Conservation (phyloP, 2,888 invertebrate species). For the Hermaeophaga mercurialis region DNA sequence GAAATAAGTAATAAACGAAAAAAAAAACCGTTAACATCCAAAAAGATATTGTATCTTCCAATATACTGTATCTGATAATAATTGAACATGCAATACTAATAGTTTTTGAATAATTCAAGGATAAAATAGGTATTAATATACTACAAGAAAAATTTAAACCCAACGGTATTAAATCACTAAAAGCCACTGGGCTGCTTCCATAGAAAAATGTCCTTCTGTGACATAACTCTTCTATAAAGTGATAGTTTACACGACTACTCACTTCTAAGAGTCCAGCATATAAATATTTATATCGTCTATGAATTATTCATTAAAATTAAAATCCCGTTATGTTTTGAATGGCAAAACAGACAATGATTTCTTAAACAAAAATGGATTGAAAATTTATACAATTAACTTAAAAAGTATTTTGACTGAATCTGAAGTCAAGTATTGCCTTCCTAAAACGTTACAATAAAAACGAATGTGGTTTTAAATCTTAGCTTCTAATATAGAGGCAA, state of each 20-base stretch:
- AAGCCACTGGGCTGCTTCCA: no score
- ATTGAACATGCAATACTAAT: no score
- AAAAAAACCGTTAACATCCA: no score
- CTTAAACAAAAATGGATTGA: background rate
- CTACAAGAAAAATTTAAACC: no score
- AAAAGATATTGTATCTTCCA: no score
- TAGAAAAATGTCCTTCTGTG: no score
- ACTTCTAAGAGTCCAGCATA: slow-evolving; percentile 16
- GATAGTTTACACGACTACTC: slow-evolving; percentile 49
- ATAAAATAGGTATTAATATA: no score
- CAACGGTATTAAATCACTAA: no score
- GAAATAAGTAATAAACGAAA: no score
- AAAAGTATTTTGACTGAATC: background rate
- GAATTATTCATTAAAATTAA: slow-evolving; percentile 18
- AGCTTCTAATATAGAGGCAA: background rate
- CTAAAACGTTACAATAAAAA: background rate
- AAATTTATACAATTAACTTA: background rate
- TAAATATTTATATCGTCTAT: slow-evolving; percentile 12
- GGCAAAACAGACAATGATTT: background rate
- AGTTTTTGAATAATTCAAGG: no score
- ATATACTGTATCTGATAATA: no score
- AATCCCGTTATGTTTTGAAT: slow-evolving; percentile 11
- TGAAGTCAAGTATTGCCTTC: background rate
- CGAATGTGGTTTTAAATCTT: background rate
- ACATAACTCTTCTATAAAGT: slow-evolving; percentile 49